phyloP scores from a whole-genome alignment of 2,113 vertebrate genomes.

The Gallinago paraguaiae region DNA sequence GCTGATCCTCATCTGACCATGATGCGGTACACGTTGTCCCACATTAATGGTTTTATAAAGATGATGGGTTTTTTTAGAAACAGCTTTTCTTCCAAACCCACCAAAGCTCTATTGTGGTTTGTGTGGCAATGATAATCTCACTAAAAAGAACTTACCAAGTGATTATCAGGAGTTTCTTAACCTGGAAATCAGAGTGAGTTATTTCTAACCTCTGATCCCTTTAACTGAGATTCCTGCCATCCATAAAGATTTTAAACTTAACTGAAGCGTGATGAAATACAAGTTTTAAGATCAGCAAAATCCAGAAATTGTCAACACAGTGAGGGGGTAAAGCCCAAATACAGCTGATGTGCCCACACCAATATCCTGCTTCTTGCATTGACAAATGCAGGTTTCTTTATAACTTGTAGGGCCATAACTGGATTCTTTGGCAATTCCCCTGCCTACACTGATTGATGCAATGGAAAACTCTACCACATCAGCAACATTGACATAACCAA shows the following conservation, averaged over 20 bases:
- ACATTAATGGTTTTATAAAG: constrained; percentile 4
- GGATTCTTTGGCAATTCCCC: not conserved
- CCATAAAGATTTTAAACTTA: not conserved
- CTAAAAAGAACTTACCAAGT: not conserved
- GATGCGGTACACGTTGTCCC: not conserved
- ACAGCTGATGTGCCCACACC: accelerated
- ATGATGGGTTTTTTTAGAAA: not conserved
- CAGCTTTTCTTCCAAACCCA: not conserved
- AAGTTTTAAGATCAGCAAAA: not conserved
- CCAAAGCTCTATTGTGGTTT: not conserved
- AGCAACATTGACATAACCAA: not conserved
- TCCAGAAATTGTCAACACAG: too few relatives aligned
- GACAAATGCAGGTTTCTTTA: not conserved
- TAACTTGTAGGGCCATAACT: accelerated
- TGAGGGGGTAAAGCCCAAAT: accelerated
- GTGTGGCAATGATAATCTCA: not conserved
- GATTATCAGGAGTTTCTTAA: not conserved
- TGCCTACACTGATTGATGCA: accelerated
- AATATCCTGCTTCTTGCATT: not conserved
- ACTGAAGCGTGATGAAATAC: not conserved
- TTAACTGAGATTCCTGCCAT: not conserved
- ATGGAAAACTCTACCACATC: not conserved
- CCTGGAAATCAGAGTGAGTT: not conserved
- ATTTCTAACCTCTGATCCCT: not conserved
- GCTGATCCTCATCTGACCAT: constrained; percentile 37